Evolutionary conservation across 2,113 vertebrate genomes (phyloP).

Genomic region (Siniperca knerii): DNA sequence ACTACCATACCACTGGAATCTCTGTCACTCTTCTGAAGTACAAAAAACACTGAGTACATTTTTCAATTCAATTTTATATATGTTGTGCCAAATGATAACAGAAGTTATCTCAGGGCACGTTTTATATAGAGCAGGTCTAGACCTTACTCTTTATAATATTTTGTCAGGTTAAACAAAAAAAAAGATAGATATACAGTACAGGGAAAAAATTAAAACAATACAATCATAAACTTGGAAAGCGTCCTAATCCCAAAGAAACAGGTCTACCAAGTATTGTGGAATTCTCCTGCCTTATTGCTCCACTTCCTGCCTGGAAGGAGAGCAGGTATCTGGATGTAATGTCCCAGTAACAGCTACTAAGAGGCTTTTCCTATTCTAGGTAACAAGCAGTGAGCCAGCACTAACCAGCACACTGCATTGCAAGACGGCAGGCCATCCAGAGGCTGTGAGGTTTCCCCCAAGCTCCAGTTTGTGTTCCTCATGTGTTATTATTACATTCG

Average conservation of each 20-base stretch:
- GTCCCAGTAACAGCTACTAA: slow-evolving; percentile 68
- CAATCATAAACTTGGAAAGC: not conserved
- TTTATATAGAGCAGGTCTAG: too few species aligned
- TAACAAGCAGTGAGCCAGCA: slow-evolving; percentile 49
- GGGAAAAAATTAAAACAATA: not conserved
- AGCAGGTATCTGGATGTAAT: slow-evolving; percentile 63
- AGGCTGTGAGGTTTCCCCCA: not conserved
- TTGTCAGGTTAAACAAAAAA: not conserved
- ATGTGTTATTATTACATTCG: not conserved
- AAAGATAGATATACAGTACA: not conserved
- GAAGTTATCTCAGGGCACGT: too few species aligned
- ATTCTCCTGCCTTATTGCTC: slow-evolving; percentile 38
- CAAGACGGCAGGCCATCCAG: slow-evolving; percentile 36
- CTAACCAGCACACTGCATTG: slow-evolving; percentile 27
- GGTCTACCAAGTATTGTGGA: slow-evolving; percentile 3
- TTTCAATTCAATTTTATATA: too few species aligned
- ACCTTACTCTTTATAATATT: too few species aligned
- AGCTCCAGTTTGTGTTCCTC: not conserved
- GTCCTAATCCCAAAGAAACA: slow-evolving; percentile 1
- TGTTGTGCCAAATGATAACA: too few species aligned
- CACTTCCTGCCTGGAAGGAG: slow-evolving; percentile 55
- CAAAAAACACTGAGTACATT: not conserved
- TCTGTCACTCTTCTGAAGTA: not conserved
- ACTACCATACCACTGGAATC: not conserved
- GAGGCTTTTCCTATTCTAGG: slow-evolving; percentile 79